Percentiles rank a stretch among this genome's conserved stretches.
phyloP scores from a whole-genome alignment of 2,888 invertebrate species.

The Tridacna gigas region DNA sequence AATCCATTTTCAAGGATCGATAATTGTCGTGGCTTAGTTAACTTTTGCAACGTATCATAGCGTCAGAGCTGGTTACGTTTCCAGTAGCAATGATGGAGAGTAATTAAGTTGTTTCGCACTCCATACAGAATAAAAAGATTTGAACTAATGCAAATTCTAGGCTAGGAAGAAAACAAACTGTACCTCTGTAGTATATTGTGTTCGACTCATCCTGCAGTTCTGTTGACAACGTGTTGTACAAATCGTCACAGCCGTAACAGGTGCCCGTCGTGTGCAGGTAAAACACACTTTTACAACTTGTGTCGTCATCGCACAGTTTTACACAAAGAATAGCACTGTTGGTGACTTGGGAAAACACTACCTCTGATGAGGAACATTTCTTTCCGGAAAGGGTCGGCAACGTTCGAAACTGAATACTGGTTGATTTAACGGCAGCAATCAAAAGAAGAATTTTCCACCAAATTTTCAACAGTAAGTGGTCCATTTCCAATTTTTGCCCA shows the following conservation, averaged over 20 bases:
- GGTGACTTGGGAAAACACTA: neutral
- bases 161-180: neutral
- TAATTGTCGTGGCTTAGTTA: too few species aligned
- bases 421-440: neutral
- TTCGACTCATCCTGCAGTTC: neutral
- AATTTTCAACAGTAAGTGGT: too few species aligned
- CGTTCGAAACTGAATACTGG: neutral
- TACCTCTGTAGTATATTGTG: slow-evolving; percentile 1
- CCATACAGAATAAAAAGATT: too few species aligned
- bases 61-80: too few species aligned
- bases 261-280: neutral
- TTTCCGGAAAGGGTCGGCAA: neutral
- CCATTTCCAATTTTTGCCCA: too few species aligned
- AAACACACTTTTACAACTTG: neutral
- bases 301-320: neutral
- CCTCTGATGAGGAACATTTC: neutral
- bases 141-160: neutral
- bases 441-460: neutral
- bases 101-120: too few species aligned
- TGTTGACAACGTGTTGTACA: neutral
- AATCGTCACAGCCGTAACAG: neutral
- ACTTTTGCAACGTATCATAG: too few species aligned
- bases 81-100: too few species aligned
- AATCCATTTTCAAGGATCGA: too few species aligned
- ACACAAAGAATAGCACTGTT: neutral